phyloP scores from a whole-genome alignment of 2,113 vertebrate genomes.

The Ptychochromis oligacanthus region DNA sequence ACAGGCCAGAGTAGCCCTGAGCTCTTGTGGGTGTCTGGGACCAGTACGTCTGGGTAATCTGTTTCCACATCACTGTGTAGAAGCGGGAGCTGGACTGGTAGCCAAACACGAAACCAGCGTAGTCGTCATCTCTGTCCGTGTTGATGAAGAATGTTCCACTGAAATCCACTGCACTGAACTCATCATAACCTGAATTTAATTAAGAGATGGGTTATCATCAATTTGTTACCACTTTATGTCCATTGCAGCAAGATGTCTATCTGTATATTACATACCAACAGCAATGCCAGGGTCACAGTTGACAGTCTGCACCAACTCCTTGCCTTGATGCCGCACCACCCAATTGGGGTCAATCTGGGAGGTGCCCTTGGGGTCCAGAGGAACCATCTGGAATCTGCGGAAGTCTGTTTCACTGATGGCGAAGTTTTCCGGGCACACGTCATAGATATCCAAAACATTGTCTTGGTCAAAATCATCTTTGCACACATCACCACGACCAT shows the following conservation, averaged over 20 bases:
- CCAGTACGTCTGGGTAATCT: slow-evolving; percentile 98
- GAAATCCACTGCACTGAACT: slow-evolving; percentile 98
- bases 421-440: slow-evolving; percentile 96
- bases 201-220: slow-evolving; percentile 16
- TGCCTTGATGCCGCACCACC: slow-evolving; percentile 98
- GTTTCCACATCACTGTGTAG: slow-evolving; percentile 99
- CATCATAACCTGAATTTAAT: slow-evolving; percentile 87
- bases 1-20: slow-evolving; percentile 96
- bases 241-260: neutral
- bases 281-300: slow-evolving; percentile 99
- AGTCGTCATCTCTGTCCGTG: slow-evolving; percentile 97
- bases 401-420: slow-evolving; percentile 97
- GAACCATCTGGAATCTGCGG: slow-evolving; percentile 98
- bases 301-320: slow-evolving; percentile 97
- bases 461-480: slow-evolving; percentile 97
- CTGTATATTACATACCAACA: slow-evolving; percentile 83
- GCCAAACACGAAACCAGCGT: slow-evolving; percentile 97
- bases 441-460: slow-evolving; percentile 90
- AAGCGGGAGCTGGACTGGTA: slow-evolving; percentile 98
- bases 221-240: neutral
- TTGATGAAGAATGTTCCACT: slow-evolving; percentile 99
- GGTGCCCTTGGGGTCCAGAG: slow-evolving; percentile 95
- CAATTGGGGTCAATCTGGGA: slow-evolving; percentile 99
- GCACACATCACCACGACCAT: slow-evolving; percentile 95
- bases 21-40: slow-evolving; percentile 91